These are phyloP conservation scores for Phasianus colchicus DNA, from an alignment of 2,113 vertebrate species.

Conservation along the genomic window DNA sequence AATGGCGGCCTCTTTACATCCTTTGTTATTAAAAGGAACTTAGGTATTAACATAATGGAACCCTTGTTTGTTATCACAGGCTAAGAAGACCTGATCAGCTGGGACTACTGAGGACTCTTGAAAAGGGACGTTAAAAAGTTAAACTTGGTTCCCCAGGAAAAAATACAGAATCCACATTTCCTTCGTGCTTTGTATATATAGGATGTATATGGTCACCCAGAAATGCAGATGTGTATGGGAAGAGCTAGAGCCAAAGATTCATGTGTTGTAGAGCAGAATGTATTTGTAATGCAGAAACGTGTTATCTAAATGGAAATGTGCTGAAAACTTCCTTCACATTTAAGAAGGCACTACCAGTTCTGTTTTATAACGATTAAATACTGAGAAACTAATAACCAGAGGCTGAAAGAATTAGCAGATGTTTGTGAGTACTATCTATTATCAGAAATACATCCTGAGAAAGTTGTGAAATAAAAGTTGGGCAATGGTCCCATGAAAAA, in stretches of 20 bases:
- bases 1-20: background rate
- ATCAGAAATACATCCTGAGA: background rate
- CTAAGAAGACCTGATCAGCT: accelerated
- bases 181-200: background rate
- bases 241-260: background rate
- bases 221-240: background rate
- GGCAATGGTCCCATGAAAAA: background rate
- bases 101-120: background rate
- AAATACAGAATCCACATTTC: background rate
- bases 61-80: background rate
- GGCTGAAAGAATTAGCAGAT: background rate
- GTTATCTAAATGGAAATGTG: background rate
- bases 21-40: background rate
- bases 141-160: background rate
- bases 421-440: background rate
- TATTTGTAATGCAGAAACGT: background rate
- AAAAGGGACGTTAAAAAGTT: accelerated
- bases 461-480: background rate
- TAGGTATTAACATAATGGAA: background rate
- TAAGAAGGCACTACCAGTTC: background rate
- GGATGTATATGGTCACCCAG: background rate
- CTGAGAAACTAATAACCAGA: background rate
- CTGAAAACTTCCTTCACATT: background rate
- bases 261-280: background rate
- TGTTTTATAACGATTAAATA: background rate